A percentile compares a stretch with the other conserved stretches of the same genome.
Evolutionary conservation across 2,113 vertebrate species (phyloP).

Genomic region (Mustela nigripes): DNA sequence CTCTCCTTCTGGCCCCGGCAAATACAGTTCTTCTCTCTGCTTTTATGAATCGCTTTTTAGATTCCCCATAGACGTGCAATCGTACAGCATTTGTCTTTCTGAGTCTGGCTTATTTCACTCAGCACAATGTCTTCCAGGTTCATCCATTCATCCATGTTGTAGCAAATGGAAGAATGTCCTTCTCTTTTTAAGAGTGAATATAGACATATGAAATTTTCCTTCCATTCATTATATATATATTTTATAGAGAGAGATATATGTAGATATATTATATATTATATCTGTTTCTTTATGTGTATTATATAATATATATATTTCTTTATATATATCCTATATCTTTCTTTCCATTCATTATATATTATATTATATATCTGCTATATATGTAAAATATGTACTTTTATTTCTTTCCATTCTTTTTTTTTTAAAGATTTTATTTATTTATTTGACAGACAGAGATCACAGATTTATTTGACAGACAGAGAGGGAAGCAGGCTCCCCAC

Average conservation of each 20-base stretch:
- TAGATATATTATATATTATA: too few relatives aligned
- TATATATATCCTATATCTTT: too few relatives aligned
- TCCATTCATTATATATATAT: neutral
- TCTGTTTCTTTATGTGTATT: too few relatives aligned
- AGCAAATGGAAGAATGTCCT: neutral
- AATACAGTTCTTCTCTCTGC: neutral
- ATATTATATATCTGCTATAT: too few relatives aligned
- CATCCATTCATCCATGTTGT: neutral
- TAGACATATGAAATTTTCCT: neutral
- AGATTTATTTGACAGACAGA: too few relatives aligned
- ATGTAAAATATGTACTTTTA: too few relatives aligned
- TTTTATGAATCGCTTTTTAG: neutral
- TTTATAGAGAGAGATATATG: too few relatives aligned
- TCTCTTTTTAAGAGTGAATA: neutral
- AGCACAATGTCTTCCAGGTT: neutral
- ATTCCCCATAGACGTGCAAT: neutral
- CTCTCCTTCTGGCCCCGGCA: neutral
- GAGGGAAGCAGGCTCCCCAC: too few relatives aligned
- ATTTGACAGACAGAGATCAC: too few relatives aligned
- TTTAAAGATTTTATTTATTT: too few relatives aligned
- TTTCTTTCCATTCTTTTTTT: neutral
- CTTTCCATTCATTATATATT: too few relatives aligned
- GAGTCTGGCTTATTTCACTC: neutral
- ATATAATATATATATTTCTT: too few relatives aligned
- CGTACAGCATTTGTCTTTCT: neutral